Percentiles rank a stretch among this genome's conserved stretches.
These are phyloP conservation scores for Perccottus glenii DNA, from an alignment of 2,113 vertebrate species.

Conservation along the genomic window DNA sequence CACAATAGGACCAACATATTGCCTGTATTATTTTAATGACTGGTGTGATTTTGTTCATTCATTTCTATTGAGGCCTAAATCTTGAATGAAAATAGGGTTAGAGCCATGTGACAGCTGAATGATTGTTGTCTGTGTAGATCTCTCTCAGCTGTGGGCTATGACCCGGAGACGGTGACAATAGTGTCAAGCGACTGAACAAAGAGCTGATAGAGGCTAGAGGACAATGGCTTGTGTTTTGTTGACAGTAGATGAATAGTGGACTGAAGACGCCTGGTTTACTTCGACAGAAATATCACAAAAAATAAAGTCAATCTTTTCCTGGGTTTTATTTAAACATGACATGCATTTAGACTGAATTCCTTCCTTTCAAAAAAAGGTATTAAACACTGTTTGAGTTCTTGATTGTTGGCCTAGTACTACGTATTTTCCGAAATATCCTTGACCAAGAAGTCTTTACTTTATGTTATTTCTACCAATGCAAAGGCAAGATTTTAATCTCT, in stretches of 20 bases:
- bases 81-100: neutral
- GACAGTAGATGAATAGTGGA: neutral
- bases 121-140: constrained; percentile 4
- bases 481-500: no score
- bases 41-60: no score
- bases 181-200: constrained; percentile 61
- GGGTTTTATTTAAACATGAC: no score
- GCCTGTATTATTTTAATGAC: no score
- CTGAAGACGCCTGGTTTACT: neutral
- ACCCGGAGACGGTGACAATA: constrained; percentile 54
- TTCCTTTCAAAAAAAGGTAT: no score
- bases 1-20: no score
- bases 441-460: no score
- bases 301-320: neutral
- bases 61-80: neutral
- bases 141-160: constrained; percentile 19
- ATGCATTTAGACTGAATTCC: no score
- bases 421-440: no score
- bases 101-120: neutral
- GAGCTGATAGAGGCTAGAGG: constrained; percentile 53
- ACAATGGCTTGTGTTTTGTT: constrained; percentile 53
- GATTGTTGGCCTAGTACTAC: no score
- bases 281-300: neutral
- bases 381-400: no score
- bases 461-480: no score